These are phyloP conservation scores for Drosophila novamexicana DNA, from an alignment of 1,140 invertebrate species.

Conservation along the genomic window DNA sequence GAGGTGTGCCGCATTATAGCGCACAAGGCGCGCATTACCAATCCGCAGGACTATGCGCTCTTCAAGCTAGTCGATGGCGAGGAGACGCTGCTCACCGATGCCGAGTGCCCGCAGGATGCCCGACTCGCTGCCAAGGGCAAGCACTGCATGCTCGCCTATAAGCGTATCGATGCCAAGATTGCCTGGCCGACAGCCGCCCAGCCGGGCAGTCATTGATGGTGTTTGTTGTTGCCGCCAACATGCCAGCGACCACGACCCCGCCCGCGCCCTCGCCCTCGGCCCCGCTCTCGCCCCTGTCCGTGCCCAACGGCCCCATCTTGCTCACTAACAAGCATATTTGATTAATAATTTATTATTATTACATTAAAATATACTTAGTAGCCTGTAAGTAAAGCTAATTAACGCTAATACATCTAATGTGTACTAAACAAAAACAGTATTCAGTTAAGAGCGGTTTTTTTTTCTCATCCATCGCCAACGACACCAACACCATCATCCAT, in stretches of 20 bases:
- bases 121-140: conserved; percentile 89
- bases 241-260: not conserved
- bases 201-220: conserved; percentile 43
- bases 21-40: conserved; percentile 96
- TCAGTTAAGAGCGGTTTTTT: conserved; percentile 71
- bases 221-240: too few relatives aligned
- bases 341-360: conserved; percentile 83
- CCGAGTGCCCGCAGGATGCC: conserved; percentile 95
- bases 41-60: conserved; percentile 98
- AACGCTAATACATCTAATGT: conserved; percentile 79
- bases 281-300: not conserved
- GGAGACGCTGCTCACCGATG: conserved; percentile 94
- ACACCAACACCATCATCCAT: not conserved
- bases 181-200: conserved; percentile 91
- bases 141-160: conserved; percentile 96
- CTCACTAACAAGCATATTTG: conserved; percentile 81
- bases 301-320: conserved; percentile 51
- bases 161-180: conserved; percentile 97
- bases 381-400: conserved; percentile 76
- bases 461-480: conserved; percentile 23
- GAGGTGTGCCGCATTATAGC: conserved; percentile 97
- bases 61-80: conserved; percentile 95
- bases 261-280: not conserved
- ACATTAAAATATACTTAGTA: conserved; percentile 83
- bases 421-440: conserved; percentile 80